Evolutionary conservation across 1,140 invertebrate genomes (phyloP).

Genomic region (Amyelois transitella): DNA sequence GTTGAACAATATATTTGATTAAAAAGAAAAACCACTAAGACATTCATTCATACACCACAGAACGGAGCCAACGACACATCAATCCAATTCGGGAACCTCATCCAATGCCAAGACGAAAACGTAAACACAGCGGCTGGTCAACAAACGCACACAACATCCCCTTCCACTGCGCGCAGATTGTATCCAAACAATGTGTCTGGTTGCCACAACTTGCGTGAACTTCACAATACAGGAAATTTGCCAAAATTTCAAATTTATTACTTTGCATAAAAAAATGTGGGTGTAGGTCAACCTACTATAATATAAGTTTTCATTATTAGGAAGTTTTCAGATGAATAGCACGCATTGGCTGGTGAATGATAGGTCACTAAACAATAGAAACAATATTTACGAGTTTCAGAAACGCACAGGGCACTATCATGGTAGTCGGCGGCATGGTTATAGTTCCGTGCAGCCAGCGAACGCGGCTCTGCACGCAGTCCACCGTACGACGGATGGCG

Average conservation of each 20-base stretch:
- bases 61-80: constrained; percentile 40
- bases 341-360: too few relatives aligned
- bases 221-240: constrained; percentile 12
- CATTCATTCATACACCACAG: constrained; percentile 38
- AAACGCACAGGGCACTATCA: constrained; percentile 68
- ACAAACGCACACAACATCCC: constrained; percentile 43
- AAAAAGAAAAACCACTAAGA: not conserved
- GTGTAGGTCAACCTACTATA: too few relatives aligned
- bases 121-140: constrained; percentile 58
- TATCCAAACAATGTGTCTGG: constrained; percentile 21
- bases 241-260: too few relatives aligned
- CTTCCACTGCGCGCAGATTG: constrained; percentile 13
- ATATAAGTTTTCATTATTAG: too few relatives aligned
- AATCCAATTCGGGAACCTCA: constrained; percentile 54
- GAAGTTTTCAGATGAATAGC: too few relatives aligned
- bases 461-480: constrained; percentile 49
- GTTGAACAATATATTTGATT: not conserved
- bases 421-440: constrained; percentile 68
- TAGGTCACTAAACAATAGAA: constrained; percentile 16
- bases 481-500: constrained; percentile 56
- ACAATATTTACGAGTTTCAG: constrained; percentile 33
- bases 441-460: constrained; percentile 28
- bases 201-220: constrained; percentile 17
- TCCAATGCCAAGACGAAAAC: constrained; percentile 58
- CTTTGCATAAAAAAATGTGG: too few relatives aligned